These are phyloP conservation scores for Porphyrio hochstetteri DNA, from an alignment of 2,113 vertebrate species.

Conservation along the genomic window DNA sequence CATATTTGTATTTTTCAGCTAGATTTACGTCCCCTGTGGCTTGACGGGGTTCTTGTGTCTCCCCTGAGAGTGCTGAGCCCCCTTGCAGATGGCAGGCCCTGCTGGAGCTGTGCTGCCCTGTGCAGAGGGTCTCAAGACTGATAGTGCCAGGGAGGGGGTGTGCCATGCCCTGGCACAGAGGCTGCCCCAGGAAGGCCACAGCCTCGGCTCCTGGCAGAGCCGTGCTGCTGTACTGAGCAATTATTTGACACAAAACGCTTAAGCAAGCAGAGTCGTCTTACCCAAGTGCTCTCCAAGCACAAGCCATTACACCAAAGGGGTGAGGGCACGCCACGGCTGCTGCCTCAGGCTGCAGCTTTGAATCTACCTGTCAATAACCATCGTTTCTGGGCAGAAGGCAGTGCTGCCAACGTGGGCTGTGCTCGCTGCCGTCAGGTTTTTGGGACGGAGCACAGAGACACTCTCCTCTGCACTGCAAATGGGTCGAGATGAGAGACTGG, in stretches of 20 bases:
- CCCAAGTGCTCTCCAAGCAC: fast-evolving
- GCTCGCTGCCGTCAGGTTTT: fast-evolving
- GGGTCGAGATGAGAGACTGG: neutral
- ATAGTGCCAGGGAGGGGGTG: neutral
- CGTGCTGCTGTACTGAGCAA: fast-evolving
- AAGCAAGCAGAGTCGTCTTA: fast-evolving
- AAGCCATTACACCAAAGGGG: neutral
- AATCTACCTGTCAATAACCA: neutral
- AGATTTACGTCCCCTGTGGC: neutral
- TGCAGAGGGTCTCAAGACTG: fast-evolving
- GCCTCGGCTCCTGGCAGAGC: neutral
- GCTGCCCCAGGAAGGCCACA: neutral
- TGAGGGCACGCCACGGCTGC: neutral
- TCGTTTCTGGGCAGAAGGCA: neutral
- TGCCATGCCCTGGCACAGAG: neutral
- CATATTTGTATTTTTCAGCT: neutral
- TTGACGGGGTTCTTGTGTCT: neutral
- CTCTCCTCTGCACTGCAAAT: fast-evolving
- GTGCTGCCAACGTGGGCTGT: fast-evolving
- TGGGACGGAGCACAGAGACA: fast-evolving
- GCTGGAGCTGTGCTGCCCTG: neutral
- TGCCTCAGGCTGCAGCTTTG: neutral
- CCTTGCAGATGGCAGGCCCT: fast-evolving
- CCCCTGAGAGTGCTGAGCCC: fast-evolving
- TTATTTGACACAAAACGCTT: neutral